phyloP scores from a whole-genome alignment of 2,113 vertebrate species.

The Dicaeum eximium region DNA sequence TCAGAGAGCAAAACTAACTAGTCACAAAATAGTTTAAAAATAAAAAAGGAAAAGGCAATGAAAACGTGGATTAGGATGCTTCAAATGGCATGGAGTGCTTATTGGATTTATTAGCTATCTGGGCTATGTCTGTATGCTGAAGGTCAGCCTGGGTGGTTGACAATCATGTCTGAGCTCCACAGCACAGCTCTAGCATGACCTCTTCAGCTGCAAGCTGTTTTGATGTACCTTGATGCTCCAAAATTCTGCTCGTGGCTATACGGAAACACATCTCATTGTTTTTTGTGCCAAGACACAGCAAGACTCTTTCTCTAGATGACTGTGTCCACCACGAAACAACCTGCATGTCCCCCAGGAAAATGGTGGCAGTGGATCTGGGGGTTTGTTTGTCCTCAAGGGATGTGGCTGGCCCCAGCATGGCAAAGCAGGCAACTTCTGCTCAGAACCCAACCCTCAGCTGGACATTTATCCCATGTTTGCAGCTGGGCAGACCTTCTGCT shows the following conservation, averaged over 20 bases:
- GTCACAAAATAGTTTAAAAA: not conserved
- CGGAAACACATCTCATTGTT: not conserved
- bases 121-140: not conserved
- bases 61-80: not conserved
- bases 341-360: not conserved
- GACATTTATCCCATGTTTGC: not conserved
- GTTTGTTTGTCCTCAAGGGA: not conserved
- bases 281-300: not conserved
- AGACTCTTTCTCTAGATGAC: not conserved
- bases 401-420: rapidly evolving
- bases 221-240: not conserved
- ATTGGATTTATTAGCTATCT: not conserved
- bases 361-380: too few species aligned
- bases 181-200: not conserved
- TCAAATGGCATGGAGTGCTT: not conserved
- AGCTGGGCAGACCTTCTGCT: not conserved
- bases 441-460: not conserved
- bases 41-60: not conserved
- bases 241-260: not conserved
- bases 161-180: not conserved
- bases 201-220: not conserved
- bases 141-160: not conserved
- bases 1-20: not conserved
- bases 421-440: not conserved
- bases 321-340: not conserved